phyloP scores from a whole-genome alignment of 2,888 invertebrate species.

The Pseudanteris insignis region DNA sequence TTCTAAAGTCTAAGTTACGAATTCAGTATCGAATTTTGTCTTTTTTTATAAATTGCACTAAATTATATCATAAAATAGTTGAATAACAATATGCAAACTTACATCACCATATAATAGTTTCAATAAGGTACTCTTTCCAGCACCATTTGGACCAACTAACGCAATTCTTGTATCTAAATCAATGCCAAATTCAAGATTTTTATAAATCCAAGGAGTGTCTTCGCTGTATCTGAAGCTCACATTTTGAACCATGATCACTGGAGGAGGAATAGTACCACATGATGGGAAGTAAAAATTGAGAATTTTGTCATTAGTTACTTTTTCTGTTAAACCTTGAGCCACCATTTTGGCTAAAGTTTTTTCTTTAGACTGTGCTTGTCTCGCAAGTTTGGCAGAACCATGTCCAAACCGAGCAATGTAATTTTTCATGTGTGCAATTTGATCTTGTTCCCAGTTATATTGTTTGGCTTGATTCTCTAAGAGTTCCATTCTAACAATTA shows the following conservation, averaged over 20 bases:
- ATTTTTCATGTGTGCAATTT: constrained; percentile 99
- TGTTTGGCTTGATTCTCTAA: constrained; percentile 99
- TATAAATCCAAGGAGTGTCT: constrained; percentile 89
- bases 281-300: constrained; percentile 93
- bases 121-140: constrained; percentile 97
- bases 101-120: constrained; percentile 92
- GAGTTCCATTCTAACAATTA: constrained; percentile 78
- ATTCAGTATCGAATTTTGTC: no score
- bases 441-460: constrained; percentile 99
- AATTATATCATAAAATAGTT: no score
- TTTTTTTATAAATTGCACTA: no score
- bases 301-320: constrained; percentile 88
- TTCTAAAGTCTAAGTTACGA: no score
- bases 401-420: constrained; percentile 97
- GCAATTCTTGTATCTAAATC: constrained; percentile 89
- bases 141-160: constrained; percentile 96
- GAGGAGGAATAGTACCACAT: constrained; percentile 96
- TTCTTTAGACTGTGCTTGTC: constrained; percentile 99
- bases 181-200: constrained; percentile 97
- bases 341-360: constrained; percentile 99
- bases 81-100: no score
- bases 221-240: constrained; percentile 95
- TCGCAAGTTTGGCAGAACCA: constrained; percentile 96
- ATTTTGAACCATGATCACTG: constrained; percentile 98
- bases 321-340: constrained; percentile 95